Conservation (phyloP, 1,140 invertebrate genomes). For the Heliconius hermathena region DNA sequence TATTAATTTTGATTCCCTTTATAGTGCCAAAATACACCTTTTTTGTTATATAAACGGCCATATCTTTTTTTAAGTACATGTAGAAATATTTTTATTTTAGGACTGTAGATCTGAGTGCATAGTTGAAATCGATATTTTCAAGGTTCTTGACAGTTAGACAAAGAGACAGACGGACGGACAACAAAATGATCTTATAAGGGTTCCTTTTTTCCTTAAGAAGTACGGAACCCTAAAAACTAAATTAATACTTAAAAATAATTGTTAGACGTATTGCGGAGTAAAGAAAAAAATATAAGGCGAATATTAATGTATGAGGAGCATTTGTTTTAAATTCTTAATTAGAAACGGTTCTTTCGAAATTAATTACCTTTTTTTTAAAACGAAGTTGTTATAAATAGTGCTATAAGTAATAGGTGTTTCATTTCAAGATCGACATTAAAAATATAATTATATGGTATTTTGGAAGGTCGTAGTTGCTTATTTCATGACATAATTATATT, state of each 20-base stretch:
- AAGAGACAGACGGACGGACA: too few species aligned
- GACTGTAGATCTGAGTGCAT: too few species aligned
- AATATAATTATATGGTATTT: background rate
- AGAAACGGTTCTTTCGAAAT: conserved; percentile 18
- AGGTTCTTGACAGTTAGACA: too few species aligned
- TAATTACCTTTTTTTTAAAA: conserved; percentile 17
- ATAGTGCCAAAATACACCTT: too few species aligned
- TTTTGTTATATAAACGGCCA: too few species aligned
- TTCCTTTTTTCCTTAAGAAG: too few species aligned
- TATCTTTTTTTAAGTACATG: too few species aligned
- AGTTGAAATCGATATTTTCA: too few species aligned
- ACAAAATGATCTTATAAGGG: too few species aligned
- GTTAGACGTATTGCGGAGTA: background rate
- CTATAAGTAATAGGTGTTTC: background rate
- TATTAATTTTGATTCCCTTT: too few species aligned
- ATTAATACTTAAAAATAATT: conserved; percentile 16
- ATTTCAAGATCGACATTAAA: background rate
- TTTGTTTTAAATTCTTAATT: conserved; percentile 22
- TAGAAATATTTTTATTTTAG: too few species aligned
- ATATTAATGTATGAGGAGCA: background rate
- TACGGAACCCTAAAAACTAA: background rate
- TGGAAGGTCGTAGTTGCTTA: background rate
- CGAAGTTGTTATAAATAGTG: background rate
- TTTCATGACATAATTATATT: too few species aligned
- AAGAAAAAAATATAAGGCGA: background rate